phyloP scores from a whole-genome alignment of 2,113 vertebrate species.

The Phyllostomus discolor region DNA sequence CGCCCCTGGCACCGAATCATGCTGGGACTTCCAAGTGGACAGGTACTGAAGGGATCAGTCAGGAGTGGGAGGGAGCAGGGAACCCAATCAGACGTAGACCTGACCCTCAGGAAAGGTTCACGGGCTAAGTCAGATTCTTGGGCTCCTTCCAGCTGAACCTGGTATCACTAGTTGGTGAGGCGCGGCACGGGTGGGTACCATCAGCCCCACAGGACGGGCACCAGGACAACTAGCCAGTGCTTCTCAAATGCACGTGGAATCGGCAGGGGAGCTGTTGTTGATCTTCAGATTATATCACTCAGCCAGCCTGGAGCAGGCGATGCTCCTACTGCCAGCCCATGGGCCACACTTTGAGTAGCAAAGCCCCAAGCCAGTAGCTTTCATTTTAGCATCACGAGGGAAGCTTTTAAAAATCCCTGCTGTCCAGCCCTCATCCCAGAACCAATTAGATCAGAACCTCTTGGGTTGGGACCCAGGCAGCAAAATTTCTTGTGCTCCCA shows the following conservation, averaged over 20 bases:
- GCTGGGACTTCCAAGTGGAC: background rate
- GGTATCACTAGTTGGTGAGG: background rate
- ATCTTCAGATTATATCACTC: background rate
- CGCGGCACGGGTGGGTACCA: background rate
- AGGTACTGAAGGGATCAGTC: background rate
- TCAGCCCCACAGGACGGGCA: background rate
- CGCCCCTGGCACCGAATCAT: background rate
- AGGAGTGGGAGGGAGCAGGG: background rate
- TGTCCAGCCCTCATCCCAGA: background rate
- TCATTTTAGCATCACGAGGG: background rate
- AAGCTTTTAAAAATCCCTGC: background rate
- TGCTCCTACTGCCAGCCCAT: rapidly evolving
- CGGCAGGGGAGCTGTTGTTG: background rate
- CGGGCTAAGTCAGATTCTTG: background rate
- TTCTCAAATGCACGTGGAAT: background rate
- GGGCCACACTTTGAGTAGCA: background rate
- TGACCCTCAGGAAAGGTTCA: background rate
- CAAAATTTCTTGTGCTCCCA: background rate
- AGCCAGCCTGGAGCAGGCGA: background rate
- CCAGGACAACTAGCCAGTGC: background rate
- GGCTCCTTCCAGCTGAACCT: background rate
- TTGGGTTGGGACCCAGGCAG: background rate
- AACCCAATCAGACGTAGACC: background rate
- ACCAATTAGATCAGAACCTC: background rate
- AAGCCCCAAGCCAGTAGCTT: background rate